These are phyloP conservation scores for Cyclina sinensis DNA, from an alignment of 1,140 invertebrate species.

Conservation along the genomic window DNA sequence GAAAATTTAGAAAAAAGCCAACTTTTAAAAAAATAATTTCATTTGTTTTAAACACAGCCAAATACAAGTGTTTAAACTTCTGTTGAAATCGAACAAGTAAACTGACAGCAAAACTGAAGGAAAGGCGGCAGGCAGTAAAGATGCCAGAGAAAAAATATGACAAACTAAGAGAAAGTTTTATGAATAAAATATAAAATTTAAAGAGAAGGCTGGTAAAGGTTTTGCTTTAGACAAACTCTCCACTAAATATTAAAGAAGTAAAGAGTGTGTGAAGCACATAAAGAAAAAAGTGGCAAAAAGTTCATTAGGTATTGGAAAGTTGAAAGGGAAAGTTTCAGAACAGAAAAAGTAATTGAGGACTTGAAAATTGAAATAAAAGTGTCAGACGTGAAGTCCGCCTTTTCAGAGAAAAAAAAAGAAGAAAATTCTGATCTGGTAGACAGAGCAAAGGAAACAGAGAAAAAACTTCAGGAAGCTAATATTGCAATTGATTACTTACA, in stretches of 20 bases:
- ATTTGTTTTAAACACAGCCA: no score
- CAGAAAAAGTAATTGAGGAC: background rate
- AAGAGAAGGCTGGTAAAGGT: background rate
- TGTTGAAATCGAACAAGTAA: no score
- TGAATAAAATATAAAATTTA: conserved; percentile 6
- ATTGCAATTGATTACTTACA: conserved; percentile 40
- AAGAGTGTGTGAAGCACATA: background rate
- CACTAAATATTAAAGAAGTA: background rate
- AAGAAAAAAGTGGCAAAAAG: background rate
- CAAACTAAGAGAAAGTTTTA: conserved; percentile 38
- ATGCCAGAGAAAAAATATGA: conserved; percentile 30
- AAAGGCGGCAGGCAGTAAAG: no score
- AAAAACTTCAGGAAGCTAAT: background rate
- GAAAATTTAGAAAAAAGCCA: no score
- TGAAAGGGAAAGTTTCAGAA: conserved; percentile 10
- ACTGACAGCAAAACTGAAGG: no score
- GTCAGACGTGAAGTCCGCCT: background rate
- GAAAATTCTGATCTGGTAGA: background rate
- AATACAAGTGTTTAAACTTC: no score
- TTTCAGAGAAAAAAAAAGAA: conserved; percentile 23
- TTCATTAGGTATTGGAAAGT: conserved; percentile 1
- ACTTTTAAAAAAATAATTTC: no score
- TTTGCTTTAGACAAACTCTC: background rate
- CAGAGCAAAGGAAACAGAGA: background rate
- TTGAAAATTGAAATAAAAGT: conserved; percentile 9